Evolutionary conservation across 2,888 invertebrate species (phyloP).

Genomic region (Cryptus viduatorius): DNA sequence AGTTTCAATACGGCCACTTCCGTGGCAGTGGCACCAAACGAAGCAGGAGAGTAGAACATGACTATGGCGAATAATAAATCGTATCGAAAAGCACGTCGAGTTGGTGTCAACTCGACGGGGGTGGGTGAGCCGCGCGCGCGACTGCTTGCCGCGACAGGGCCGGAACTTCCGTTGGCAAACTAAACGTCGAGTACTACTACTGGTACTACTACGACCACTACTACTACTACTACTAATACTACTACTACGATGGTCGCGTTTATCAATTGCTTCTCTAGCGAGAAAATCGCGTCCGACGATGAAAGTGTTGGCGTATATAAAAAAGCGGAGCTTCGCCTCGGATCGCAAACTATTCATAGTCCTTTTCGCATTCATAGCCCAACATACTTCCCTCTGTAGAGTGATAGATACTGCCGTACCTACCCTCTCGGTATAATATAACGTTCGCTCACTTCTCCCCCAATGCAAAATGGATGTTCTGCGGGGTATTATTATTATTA

Average conservation of each 20-base stretch:
- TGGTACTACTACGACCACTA: not conserved
- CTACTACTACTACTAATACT: conserved; percentile 1
- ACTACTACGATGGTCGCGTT: conserved; percentile 16
- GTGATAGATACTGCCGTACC: conserved; percentile 39
- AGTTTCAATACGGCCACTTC: conserved; percentile 56
- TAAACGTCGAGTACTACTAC: conserved; percentile 53
- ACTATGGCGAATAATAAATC: conserved; percentile 58
- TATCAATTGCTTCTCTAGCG: conserved; percentile 18
- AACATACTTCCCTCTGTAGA: conserved; percentile 1
- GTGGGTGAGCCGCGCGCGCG: conserved; percentile 10
- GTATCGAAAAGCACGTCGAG: conserved; percentile 60
- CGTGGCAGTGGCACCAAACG: conserved; percentile 27
- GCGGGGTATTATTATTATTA: not conserved
- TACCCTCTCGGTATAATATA: conserved; percentile 27
- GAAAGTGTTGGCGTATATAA: conserved; percentile 25
- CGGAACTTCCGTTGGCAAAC: conserved; percentile 57
- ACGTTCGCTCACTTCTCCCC: conserved; percentile 22
- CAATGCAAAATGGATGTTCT: not conserved
- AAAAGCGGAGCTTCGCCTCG: not conserved
- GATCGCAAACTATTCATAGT: conserved; percentile 43
- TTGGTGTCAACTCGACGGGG: conserved; percentile 47
- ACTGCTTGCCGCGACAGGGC: conserved; percentile 51
- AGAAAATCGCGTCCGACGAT: conserved; percentile 30
- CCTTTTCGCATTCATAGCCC: conserved; percentile 41
- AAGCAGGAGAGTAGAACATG: conserved; percentile 9